A percentile compares a stretch with the other conserved stretches of the same genome.
Conservation (phyloP, 2,113 vertebrate species). For the Phalacrocorax aristotelis region DNA sequence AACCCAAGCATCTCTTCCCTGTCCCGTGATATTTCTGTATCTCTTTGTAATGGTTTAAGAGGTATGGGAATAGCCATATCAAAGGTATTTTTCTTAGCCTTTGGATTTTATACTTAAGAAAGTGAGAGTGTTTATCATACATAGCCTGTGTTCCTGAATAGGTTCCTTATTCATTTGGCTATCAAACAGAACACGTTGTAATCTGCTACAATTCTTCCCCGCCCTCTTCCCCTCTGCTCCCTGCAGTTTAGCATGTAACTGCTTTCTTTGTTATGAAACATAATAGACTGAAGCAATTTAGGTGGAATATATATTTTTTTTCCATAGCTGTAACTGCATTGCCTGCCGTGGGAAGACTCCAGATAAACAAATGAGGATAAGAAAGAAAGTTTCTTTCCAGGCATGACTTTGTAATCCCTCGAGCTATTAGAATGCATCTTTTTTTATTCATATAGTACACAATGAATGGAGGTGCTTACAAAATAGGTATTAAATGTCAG, state of each 20-base stretch:
- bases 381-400: not conserved
- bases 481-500: not conserved
- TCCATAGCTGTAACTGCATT: not conserved
- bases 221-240: not conserved
- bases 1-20: accelerated
- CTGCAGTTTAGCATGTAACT: not conserved
- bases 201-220: not conserved
- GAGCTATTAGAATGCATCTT: not conserved
- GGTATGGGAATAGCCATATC: accelerated
- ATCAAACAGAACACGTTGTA: not conserved
- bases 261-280: not conserved
- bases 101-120: not conserved
- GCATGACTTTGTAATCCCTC: not conserved
- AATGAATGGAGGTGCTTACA: not conserved
- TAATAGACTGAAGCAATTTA: not conserved
- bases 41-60: not conserved
- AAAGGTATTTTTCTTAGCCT: not conserved
- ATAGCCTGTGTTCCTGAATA: not conserved
- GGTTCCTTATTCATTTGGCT: not conserved
- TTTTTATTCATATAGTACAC: not conserved
- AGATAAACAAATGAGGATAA: not conserved
- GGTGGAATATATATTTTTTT: not conserved
- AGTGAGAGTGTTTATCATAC: not conserved
- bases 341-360: not conserved
- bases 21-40: not conserved